Evolutionary conservation across 2,797 vertebrate species (phyloP).

Genomic region (Myotis planiceps): DNA sequence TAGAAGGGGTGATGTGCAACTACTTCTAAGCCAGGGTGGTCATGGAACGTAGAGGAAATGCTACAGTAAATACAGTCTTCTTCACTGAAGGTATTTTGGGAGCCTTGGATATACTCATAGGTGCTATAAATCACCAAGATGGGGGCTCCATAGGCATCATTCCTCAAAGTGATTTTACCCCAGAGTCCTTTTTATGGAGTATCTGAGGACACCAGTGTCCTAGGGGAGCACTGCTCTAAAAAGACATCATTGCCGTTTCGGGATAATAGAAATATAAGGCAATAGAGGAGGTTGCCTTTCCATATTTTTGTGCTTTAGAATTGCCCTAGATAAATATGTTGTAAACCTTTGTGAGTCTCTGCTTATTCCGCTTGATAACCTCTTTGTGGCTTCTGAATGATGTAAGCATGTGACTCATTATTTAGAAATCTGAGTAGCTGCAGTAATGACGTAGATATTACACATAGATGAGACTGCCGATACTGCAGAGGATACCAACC

Average conservation of each 20-base stretch:
- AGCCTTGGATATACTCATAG: background rate
- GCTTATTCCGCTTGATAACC: constrained; percentile 41
- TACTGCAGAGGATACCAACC: background rate
- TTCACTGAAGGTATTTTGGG: background rate
- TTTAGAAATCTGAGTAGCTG: constrained; percentile 48
- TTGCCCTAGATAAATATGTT: constrained; percentile 35
- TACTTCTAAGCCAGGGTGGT: background rate
- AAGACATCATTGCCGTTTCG: background rate
- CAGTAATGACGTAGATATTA: constrained; percentile 13
- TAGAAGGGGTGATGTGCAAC: background rate
- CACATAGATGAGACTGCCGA: background rate
- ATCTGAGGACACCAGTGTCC: background rate
- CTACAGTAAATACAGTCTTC: background rate
- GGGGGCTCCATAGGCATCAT: background rate
- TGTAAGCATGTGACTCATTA: constrained; percentile 60
- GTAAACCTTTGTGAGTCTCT: constrained; percentile 35
- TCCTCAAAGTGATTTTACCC: background rate
- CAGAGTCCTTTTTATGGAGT: background rate
- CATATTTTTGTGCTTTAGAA: constrained; percentile 20
- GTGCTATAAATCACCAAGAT: background rate
- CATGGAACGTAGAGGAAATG: background rate
- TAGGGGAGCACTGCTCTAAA: background rate
- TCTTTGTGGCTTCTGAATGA: constrained; percentile 55
- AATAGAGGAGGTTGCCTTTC: background rate
- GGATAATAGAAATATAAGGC: background rate